These are phyloP conservation scores for Tetranychus truncatus DNA, from an alignment of 2,888 invertebrate genomes.

Conservation along the genomic window DNA sequence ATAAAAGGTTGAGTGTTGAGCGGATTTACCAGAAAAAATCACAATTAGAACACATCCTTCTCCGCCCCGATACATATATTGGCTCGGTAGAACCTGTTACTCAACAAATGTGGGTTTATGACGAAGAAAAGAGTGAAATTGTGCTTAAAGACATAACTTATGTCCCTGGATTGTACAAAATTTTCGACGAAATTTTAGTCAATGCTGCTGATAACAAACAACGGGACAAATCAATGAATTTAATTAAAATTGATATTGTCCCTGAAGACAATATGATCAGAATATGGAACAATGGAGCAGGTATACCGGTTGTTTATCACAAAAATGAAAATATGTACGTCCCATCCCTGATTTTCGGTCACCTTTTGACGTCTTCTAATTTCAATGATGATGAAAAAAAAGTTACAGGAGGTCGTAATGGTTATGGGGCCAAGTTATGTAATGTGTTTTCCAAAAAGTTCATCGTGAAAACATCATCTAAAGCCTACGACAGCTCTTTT, in stretches of 20 bases:
- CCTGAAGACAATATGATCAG: slow-evolving; percentile 68
- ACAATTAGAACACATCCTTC: slow-evolving; percentile 52
- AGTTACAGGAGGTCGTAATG: slow-evolving; percentile 74
- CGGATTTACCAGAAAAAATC: slow-evolving; percentile 44
- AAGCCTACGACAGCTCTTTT: slow-evolving; percentile 65
- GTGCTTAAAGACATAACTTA: slow-evolving; percentile 65
- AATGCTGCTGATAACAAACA: slow-evolving; percentile 98
- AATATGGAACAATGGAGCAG: slow-evolving; percentile 90
- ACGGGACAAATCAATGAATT: slow-evolving; percentile 70
- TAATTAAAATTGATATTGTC: slow-evolving; percentile 69
- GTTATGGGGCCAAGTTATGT: slow-evolving; percentile 95
- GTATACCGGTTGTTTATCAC: slow-evolving; percentile 91
- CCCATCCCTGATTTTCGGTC: slow-evolving; percentile 97
- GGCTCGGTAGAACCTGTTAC: slow-evolving; percentile 44
- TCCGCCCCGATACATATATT: slow-evolving; percentile 95
- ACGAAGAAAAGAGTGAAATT: slow-evolving; percentile 53
- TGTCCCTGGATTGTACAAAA: slow-evolving; percentile 95
- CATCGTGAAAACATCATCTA: slow-evolving; percentile 76
- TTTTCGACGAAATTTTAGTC: slow-evolving; percentile 97
- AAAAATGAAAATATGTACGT: slow-evolving; percentile 97
- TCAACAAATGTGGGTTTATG: slow-evolving; percentile 70
- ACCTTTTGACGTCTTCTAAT: slow-evolving; percentile 90
- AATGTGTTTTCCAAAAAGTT: slow-evolving; percentile 96
- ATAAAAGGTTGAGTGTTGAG: slow-evolving; percentile 44
- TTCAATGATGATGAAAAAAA: slow-evolving; percentile 96